phyloP scores from a whole-genome alignment of 2,113 vertebrate species.

The Podilymbus podiceps region DNA sequence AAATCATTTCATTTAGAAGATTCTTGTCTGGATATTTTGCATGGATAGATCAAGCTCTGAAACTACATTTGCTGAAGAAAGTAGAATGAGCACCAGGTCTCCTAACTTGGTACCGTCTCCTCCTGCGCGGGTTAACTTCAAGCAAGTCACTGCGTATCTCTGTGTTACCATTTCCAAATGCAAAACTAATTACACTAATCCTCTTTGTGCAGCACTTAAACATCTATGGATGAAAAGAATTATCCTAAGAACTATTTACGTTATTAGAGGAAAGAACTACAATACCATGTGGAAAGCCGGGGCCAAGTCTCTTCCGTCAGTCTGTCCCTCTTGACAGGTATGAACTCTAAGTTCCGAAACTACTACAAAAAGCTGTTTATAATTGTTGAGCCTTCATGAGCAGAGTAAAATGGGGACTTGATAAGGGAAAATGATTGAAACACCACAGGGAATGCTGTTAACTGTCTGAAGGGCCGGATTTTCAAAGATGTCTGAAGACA shows the following conservation, averaged over 20 bases:
- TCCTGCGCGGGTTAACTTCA: background rate
- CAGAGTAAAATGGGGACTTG: background rate
- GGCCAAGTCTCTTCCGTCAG: background rate
- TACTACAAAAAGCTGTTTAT: background rate
- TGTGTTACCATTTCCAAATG: background rate
- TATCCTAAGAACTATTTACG: background rate
- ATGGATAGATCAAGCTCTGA: background rate
- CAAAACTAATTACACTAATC: constrained; percentile 45
- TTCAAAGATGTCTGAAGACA: background rate
- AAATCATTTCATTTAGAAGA: constrained; percentile 3
- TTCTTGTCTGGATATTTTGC: background rate
- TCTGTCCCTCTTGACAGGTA: background rate
- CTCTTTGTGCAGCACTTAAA: constrained; percentile 1
- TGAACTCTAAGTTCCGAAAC: background rate
- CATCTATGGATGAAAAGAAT: background rate
- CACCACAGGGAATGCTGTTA: background rate
- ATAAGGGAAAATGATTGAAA: background rate
- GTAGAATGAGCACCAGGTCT: background rate
- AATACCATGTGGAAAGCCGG: background rate
- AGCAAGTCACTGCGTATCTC: background rate
- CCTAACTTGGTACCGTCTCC: background rate
- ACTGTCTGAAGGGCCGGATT: background rate
- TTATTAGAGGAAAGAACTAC: background rate
- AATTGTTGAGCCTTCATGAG: background rate
- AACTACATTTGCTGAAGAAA: background rate